phyloP scores from a whole-genome alignment of 2,113 vertebrate species.

The Puntigrus tetrazona region DNA sequence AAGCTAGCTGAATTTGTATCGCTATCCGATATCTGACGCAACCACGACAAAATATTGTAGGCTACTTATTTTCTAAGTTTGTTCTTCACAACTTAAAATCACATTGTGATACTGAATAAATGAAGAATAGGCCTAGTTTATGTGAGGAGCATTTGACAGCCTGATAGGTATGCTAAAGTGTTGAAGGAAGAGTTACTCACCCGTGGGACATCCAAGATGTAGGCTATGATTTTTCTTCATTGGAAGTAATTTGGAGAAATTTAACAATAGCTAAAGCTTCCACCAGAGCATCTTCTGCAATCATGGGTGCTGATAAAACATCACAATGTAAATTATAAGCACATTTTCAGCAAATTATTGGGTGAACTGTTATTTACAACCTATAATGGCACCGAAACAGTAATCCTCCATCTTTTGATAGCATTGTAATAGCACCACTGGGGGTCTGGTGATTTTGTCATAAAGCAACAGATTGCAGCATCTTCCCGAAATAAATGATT shows the following conservation, averaged over 20 bases:
- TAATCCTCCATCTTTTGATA: background rate
- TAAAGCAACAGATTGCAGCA: slow-evolving; percentile 26
- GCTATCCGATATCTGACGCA: too few species aligned
- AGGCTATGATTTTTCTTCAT: too few species aligned
- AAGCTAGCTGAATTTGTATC: too few species aligned
- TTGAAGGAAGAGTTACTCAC: background rate
- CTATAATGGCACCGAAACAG: background rate
- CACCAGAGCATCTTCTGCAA: background rate
- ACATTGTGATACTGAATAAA: too few species aligned
- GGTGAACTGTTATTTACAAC: background rate
- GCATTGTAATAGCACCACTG: background rate
- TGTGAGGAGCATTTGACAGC: background rate
- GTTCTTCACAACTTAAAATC: too few species aligned
- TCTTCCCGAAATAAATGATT: background rate
- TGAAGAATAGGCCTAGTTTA: too few species aligned
- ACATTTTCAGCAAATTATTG: background rate
- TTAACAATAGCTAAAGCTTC: background rate
- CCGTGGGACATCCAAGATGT: background rate
- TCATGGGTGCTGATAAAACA: background rate
- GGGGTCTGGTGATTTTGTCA: slow-evolving; percentile 24
- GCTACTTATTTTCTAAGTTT: too few species aligned
- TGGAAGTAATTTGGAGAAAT: too few species aligned
- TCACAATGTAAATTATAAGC: background rate
- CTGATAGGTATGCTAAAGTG: background rate
- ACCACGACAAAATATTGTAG: too few species aligned